Evolutionary conservation across 2,888 invertebrate genomes (phyloP).

Genomic region (Stenichneumon culpator): DNA sequence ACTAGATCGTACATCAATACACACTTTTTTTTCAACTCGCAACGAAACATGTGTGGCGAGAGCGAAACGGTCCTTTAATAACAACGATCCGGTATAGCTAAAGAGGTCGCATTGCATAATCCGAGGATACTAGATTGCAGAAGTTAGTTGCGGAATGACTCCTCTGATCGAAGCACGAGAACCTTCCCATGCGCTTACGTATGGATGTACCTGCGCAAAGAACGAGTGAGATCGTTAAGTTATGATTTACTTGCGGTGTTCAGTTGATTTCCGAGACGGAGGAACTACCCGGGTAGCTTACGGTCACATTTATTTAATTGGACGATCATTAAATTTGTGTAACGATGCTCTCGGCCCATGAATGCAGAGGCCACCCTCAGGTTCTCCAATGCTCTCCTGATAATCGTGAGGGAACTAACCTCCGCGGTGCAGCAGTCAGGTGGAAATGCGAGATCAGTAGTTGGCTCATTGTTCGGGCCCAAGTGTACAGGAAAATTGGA

Average conservation of each 20-base stretch:
- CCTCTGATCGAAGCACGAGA: constrained; percentile 8
- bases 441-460: constrained; percentile 77
- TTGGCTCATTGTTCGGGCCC: constrained; percentile 77
- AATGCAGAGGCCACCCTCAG: constrained; percentile 17
- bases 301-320: constrained; percentile 13
- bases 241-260: constrained; percentile 15
- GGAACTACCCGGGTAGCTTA: background rate
- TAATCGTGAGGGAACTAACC: constrained; percentile 12
- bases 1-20: constrained; percentile 35
- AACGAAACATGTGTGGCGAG: background rate
- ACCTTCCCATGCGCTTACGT: background rate
- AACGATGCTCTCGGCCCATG: constrained; percentile 10
- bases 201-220: background rate
- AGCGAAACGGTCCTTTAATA: background rate
- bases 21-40: background rate
- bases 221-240: constrained; percentile 37
- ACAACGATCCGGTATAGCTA: constrained; percentile 11
- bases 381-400: constrained; percentile 7
- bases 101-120: constrained; percentile 2
- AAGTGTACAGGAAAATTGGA: constrained; percentile 60
- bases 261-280: background rate
- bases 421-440: constrained; percentile 52
- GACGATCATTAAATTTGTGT: constrained; percentile 17
- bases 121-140: background rate
- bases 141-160: constrained; percentile 29